Conservation (phyloP, 1,140 invertebrate genomes). For the Campoletis sonorensis region DNA sequence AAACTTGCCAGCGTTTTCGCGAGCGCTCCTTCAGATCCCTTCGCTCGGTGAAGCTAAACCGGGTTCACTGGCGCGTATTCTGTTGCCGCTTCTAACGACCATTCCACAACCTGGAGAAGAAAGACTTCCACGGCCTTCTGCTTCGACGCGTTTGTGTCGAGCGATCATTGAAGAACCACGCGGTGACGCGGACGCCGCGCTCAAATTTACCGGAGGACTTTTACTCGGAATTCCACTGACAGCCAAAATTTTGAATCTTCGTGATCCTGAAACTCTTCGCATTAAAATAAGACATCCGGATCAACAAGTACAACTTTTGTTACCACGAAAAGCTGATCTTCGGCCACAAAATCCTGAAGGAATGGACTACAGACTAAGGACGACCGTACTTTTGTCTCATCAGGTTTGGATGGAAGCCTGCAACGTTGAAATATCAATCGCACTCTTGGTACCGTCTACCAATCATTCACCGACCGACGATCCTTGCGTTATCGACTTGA, state of each 20-base stretch:
- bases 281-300: slow-evolving; percentile 95
- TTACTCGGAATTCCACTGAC: slow-evolving; percentile 91
- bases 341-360: slow-evolving; percentile 73
- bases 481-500: slow-evolving; percentile 87
- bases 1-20: slow-evolving; percentile 82
- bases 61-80: slow-evolving; percentile 85
- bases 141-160: slow-evolving; percentile 78
- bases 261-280: slow-evolving; percentile 83
- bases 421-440: slow-evolving; percentile 90
- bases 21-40: slow-evolving; percentile 85
- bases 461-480: slow-evolving; percentile 77
- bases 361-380: slow-evolving; percentile 86
- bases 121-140: slow-evolving; percentile 71
- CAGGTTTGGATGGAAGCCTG: slow-evolving; percentile 93
- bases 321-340: slow-evolving; percentile 85
- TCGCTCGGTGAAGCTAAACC: slow-evolving; percentile 90
- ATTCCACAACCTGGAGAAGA: slow-evolving; percentile 69
- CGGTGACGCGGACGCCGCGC: slow-evolving; percentile 87
- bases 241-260: slow-evolving; percentile 89
- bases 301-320: slow-evolving; percentile 88
- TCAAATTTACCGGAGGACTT: slow-evolving; percentile 96
- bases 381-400: slow-evolving; percentile 92
- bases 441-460: slow-evolving; percentile 86
- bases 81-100: slow-evolving; percentile 86
- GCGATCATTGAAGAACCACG: slow-evolving; percentile 91